These are phyloP conservation scores for Sebastes iracundus DNA, from an alignment of 2,797 vertebrate species.

Conservation along the genomic window DNA sequence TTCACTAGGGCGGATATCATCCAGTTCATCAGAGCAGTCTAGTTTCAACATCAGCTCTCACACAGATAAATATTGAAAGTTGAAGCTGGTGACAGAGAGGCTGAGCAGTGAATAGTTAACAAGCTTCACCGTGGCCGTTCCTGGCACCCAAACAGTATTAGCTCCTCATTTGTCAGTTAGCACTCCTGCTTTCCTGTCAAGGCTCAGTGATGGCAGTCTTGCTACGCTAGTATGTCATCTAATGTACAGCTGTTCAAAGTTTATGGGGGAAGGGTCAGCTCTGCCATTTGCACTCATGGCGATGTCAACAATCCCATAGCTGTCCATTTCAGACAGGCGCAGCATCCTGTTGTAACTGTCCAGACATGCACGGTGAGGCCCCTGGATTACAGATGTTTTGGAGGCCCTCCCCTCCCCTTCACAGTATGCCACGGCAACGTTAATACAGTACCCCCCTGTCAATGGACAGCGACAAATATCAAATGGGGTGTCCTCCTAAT, in stretches of 20 bases:
- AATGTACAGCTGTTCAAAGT: background rate
- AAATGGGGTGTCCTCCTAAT: no score
- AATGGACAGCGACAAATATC: no score
- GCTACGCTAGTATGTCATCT: background rate
- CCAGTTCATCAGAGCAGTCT: background rate
- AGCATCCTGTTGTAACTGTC: background rate
- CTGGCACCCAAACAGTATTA: background rate
- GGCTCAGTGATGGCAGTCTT: background rate
- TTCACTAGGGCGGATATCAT: background rate
- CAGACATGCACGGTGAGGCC: background rate
- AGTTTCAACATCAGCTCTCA: background rate
- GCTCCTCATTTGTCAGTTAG: slow-evolving; percentile 3
- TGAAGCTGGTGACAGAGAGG: background rate
- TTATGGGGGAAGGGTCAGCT: background rate
- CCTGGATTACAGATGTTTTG: no score
- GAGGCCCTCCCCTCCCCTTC: no score
- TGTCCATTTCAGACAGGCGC: background rate
- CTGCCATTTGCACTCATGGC: background rate
- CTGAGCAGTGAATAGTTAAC: background rate
- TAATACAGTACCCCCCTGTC: no score
- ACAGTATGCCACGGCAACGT: no score
- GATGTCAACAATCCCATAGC: background rate
- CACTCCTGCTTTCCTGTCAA: background rate
- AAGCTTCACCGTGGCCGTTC: background rate
- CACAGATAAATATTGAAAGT: slow-evolving; percentile 2